Evolutionary conservation across 2,797 vertebrate species (phyloP).

Genomic region (Erpetoichthys calabaricus): DNA sequence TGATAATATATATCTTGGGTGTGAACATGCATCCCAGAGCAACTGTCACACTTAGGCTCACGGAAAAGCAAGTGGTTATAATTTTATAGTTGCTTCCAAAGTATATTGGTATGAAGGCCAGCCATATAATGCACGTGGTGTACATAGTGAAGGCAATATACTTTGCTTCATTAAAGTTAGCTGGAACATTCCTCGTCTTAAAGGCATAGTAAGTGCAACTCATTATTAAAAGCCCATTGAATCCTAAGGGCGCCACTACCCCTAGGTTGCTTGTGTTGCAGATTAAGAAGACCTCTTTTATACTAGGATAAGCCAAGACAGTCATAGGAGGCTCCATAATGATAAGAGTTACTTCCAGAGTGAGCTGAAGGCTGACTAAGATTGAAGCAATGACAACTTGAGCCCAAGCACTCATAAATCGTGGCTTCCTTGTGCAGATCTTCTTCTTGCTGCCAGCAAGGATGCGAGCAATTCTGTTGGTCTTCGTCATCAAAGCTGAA

Average conservation of each 20-base stretch:
- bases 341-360: constrained; percentile 77
- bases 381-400: constrained; percentile 88
- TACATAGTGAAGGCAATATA: constrained; percentile 72
- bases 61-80: constrained; percentile 95
- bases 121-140: constrained; percentile 67
- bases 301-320: constrained; percentile 87
- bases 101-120: constrained; percentile 89
- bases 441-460: constrained; percentile 98
- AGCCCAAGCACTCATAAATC: constrained; percentile 97
- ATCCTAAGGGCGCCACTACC: constrained; percentile 88
- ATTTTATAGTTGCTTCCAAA: constrained; percentile 99
- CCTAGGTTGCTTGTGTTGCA: constrained; percentile 95
- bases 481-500: constrained; percentile 92
- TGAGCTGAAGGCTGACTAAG: constrained; percentile 85
- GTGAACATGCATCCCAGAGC: constrained; percentile 98
- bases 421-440: constrained; percentile 89
- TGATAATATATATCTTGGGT: constrained; percentile 98
- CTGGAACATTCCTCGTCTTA: constrained; percentile 94
- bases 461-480: constrained; percentile 94
- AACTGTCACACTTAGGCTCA: constrained; percentile 93
- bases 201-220: constrained; percentile 99
- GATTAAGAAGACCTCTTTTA: constrained; percentile 91
- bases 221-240: constrained; percentile 95
- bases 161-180: constrained; percentile 69
- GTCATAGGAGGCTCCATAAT: constrained; percentile 90